phyloP scores from a whole-genome alignment of 2,888 invertebrate species.

The Platynereis dumerilii region DNA sequence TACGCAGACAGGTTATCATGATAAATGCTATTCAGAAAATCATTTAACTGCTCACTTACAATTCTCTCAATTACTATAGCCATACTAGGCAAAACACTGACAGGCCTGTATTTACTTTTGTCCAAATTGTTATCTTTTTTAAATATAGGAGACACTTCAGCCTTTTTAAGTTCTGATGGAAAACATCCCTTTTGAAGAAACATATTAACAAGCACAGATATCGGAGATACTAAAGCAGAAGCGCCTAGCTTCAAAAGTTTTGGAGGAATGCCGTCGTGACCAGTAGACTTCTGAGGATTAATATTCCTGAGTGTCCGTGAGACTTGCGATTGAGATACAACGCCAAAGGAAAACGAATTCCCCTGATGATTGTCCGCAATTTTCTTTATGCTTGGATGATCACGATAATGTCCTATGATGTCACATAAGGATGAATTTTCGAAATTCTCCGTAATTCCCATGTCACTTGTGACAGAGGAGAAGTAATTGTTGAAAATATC shows the following conservation, averaged over 20 bases:
- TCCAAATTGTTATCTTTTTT: constrained; percentile 5
- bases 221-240: background rate
- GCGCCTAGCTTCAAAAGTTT: background rate
- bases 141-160: background rate
- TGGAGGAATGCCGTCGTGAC: background rate
- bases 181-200: background rate
- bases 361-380: background rate
- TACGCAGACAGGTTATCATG: constrained; percentile 1
- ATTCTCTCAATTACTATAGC: background rate
- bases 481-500: background rate
- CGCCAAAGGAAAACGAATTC: background rate
- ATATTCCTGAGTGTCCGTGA: background rate
- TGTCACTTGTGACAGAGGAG: background rate
- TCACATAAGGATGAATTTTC: background rate
- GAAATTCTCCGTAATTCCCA: background rate
- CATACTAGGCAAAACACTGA: background rate
- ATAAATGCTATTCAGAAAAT: background rate
- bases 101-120: background rate
- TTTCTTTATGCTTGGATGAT: background rate
- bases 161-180: background rate
- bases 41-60: background rate
- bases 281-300: background rate
- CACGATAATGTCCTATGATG: background rate
- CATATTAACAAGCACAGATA: background rate
- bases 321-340: background rate